phyloP scores from a whole-genome alignment of 2,797 vertebrate genomes.

The Cercopithecus mitis region DNA sequence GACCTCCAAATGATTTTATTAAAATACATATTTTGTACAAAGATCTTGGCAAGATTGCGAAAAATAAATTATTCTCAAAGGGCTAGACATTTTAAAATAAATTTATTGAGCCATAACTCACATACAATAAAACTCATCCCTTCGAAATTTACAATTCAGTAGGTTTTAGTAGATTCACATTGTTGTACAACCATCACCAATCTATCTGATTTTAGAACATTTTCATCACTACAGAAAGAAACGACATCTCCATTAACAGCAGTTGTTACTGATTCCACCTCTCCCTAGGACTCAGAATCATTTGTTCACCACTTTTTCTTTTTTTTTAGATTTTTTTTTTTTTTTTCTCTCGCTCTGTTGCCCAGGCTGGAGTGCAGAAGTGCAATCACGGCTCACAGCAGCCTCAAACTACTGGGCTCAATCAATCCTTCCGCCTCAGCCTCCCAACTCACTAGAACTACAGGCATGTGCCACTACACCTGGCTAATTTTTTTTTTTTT shows the following conservation, averaged over 20 bases:
- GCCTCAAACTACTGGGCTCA: neutral
- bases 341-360: neutral
- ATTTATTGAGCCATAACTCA: neutral
- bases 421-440: neutral
- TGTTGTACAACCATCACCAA: fast-evolving
- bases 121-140: neutral
- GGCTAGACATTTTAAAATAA: neutral
- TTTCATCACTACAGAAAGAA: neutral
- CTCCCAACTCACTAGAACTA: neutral
- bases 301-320: neutral
- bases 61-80: neutral
- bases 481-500: neutral
- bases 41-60: neutral
- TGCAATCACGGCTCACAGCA: neutral
- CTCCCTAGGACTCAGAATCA: neutral
- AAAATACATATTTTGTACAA: neutral
- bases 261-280: fast-evolving
- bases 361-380: neutral
- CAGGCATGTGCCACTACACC: neutral
- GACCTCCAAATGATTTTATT: neutral
- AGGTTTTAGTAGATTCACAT: neutral
- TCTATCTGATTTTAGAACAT: neutral
- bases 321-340: too few relatives aligned
- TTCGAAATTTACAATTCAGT: neutral
- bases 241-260: fast-evolving